Evolutionary conservation across 2,888 invertebrate genomes (phyloP).

Genomic region (Drosophila incognita): DNA sequence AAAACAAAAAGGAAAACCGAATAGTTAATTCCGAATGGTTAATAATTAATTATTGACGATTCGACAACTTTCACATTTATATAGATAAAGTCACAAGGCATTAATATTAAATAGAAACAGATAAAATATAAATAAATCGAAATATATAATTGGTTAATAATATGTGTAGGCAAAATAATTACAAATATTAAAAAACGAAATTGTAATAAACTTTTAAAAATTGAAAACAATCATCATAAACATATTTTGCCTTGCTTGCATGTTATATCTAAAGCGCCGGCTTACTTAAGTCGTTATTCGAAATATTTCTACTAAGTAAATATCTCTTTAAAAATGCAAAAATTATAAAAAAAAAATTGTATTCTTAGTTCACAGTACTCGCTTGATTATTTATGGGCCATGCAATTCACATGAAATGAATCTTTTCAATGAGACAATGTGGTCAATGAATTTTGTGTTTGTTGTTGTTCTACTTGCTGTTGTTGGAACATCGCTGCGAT

Average conservation of each 20-base stretch:
- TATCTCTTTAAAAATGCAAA: not conserved
- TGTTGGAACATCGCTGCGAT: constrained; percentile 40
- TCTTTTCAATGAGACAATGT: constrained; percentile 27
- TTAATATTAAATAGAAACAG: not conserved
- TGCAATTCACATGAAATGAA: constrained; percentile 2
- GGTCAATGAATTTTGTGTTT: constrained; percentile 10
- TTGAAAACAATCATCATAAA: not conserved
- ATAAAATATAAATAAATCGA: not conserved
- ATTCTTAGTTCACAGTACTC: no score
- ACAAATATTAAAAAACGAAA: not conserved
- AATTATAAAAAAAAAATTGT: not conserved
- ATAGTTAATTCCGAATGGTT: not conserved
- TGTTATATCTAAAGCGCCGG: not conserved
- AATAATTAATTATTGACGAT: not conserved
- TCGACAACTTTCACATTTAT: not conserved
- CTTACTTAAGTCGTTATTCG: not conserved
- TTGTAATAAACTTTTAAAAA: not conserved
- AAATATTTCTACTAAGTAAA: not conserved
- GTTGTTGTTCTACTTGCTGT: constrained; percentile 53
- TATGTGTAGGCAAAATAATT: not conserved
- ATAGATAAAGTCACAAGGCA: not conserved
- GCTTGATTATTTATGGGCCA: constrained; percentile 15
- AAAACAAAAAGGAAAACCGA: not conserved
- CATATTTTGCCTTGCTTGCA: not conserved
- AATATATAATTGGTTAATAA: not conserved